Base-by-base conservation (phyloP, 2,888 invertebrate genomes). In the Icerya purchasi region DNA sequence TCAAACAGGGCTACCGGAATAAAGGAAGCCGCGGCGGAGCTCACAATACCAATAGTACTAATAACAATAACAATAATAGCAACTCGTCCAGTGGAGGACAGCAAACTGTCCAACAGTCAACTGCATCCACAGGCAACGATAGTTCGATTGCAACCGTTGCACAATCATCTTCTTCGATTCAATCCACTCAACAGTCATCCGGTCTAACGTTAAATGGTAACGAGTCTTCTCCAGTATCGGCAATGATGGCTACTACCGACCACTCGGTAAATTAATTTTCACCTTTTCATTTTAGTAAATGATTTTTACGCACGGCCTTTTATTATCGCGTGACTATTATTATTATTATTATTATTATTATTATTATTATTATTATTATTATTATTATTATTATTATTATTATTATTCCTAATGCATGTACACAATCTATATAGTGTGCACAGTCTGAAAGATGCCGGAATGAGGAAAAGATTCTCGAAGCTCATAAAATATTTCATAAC, bases 161-260 rank as follows among this genome's bases (percentile, higher is more conserved):
- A 36, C 36, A 36, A 36, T 14, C 5, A 36, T 14, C 5, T 8
- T 14, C 5, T 8, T 36, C 36, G 8, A 5, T 8, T 8, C 36
- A 36, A 36, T 14, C 5, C 5, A 5, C 5, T 5, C 36, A 36
- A 36, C 14, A 5, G 14, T 36, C 36, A 5, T 36, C 36, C 36
- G 36, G 36, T 53, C 24, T 57, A 50, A 22, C 56, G 53, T 56
- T 61, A 55, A 57, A 56, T 58, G 56, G 56, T 56, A 56, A 53
- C 53, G 59, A 56, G 24, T 53, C 61, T 23, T 50, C 56, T 54
- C 56, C 59, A 55, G 53, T 51, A 57, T 25, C 57, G 23, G 53
- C 50, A 20, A 60, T 60, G 60, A 60, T 60, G 60, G 56, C 60
- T 18, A 60, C 60, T 19, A 36, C 56, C 22, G 56, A 60, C 25